A percentile compares a stretch with the other conserved stretches of the same genome.
Evolutionary conservation across 1,140 invertebrate genomes (phyloP).

Genomic region (Pomacea maculata): DNA sequence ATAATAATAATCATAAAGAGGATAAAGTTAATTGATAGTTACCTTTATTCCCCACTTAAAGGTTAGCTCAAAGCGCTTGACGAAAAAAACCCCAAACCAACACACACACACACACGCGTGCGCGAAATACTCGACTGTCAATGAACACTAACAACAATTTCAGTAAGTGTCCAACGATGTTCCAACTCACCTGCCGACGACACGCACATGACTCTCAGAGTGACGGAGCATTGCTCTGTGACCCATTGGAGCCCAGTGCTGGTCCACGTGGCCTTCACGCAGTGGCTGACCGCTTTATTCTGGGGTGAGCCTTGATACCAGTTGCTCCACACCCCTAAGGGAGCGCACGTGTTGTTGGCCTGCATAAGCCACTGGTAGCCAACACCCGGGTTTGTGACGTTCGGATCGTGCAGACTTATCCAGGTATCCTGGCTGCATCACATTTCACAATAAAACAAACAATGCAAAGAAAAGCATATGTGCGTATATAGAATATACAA

Average conservation of each 20-base stretch:
- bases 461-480: background rate
- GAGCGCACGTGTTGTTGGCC: background rate
- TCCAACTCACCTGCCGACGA: background rate
- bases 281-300: background rate
- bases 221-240: background rate
- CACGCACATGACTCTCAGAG: background rate
- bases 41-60: background rate
- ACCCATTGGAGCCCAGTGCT: background rate
- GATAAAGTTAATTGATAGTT: background rate
- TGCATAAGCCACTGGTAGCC: background rate
- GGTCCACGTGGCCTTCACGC: background rate
- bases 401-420: conserved; percentile 8
- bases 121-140: background rate
- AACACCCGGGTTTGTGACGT: background rate
- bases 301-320: background rate
- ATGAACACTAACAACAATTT: background rate
- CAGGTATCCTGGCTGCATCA: background rate
- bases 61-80: background rate
- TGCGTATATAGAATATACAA: background rate
- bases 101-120: no score
- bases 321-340: background rate
- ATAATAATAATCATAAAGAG: background rate
- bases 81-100: background rate
- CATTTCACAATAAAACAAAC: background rate
- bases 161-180: no score